A percentile compares a stretch with the other conserved stretches of the same genome.
Conservation (phyloP, 2,888 invertebrate genomes). For the Macaria liturata region DNA sequence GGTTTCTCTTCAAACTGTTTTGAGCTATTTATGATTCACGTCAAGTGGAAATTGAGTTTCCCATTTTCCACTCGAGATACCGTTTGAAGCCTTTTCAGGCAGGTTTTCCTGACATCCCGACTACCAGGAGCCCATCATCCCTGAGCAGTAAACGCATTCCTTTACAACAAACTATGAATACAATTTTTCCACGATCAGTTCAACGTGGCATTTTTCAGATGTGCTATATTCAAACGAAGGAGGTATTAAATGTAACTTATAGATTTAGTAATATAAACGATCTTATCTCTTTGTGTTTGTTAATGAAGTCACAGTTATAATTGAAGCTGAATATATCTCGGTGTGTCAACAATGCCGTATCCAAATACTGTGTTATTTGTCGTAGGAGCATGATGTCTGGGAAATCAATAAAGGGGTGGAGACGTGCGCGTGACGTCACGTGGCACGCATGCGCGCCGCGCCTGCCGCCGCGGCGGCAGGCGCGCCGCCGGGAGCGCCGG, state of each 20-base stretch:
- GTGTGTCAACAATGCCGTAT: constrained; percentile 11
- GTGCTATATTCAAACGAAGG: too few relatives aligned
- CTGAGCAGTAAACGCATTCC: constrained; percentile 29
- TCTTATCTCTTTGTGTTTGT: too few relatives aligned
- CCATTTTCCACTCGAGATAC: constrained; percentile 30
- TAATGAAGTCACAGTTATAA: too few relatives aligned
- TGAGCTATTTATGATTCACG: too few relatives aligned
- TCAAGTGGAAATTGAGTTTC: constrained; percentile 6
- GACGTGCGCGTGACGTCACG: constrained; percentile 6
- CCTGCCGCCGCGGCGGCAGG: too few relatives aligned
- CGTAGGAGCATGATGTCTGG: constrained; percentile 22
- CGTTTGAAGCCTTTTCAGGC: constrained; percentile 42
- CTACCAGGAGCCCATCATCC: constrained; percentile 38
- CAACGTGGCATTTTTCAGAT: too few relatives aligned
- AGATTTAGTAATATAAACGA: too few relatives aligned
- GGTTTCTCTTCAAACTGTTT: too few relatives aligned
- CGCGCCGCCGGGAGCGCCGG: constrained; percentile 7
- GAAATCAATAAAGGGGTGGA: constrained; percentile 51
- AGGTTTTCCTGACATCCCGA: constrained; percentile 51
- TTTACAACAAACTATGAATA: constrained; percentile 24
- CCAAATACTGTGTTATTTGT: constrained; percentile 13
- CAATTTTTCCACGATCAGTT: not conserved
- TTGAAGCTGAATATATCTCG: too few relatives aligned
- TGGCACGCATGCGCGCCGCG: constrained; percentile 58
- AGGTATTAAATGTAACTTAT: too few relatives aligned